A percentile compares a stretch with the other conserved stretches of the same genome.
These are phyloP conservation scores for Diabrotica balteata DNA, from an alignment of 2,888 invertebrate genomes.

Conservation along the genomic window DNA sequence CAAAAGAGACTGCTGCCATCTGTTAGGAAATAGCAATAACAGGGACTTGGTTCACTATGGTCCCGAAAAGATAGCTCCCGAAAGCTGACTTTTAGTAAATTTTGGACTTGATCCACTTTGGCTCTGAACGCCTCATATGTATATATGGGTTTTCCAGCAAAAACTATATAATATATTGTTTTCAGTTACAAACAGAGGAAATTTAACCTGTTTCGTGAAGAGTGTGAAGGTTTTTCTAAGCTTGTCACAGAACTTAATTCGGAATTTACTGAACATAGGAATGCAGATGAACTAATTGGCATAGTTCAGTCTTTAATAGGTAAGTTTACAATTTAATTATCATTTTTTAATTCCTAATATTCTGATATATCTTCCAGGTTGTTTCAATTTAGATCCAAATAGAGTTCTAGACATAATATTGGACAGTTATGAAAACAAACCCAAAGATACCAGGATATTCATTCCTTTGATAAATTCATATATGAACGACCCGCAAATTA, in stretches of 20 bases:
- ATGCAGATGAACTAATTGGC: conserved; percentile 77
- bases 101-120: too few relatives aligned
- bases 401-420: conserved; percentile 94
- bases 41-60: too few relatives aligned
- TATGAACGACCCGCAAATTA: conserved; percentile 85
- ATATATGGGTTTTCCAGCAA: neutral
- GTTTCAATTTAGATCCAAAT: conserved; percentile 99
- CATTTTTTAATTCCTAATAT: conserved; percentile 34
- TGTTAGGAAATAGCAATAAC: too few relatives aligned
- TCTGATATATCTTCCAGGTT: conserved; percentile 69
- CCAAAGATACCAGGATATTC: conserved; percentile 80
- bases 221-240: conserved; percentile 99
- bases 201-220: conserved; percentile 97
- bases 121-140: too few relatives aligned
- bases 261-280: conserved; percentile 71
- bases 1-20: too few relatives aligned
- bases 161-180: neutral
- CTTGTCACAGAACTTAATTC: conserved; percentile 92
- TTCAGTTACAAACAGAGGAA: conserved; percentile 98
- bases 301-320: conserved; percentile 94
- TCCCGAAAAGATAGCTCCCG: too few relatives aligned
- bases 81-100: too few relatives aligned
- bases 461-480: conserved; percentile 87
- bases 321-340: conserved; percentile 51
- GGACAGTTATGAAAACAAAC: conserved; percentile 93